These are phyloP conservation scores for Phanerotoma sp. DNA, from an alignment of 2,888 invertebrate genomes.

Conservation along the genomic window DNA sequence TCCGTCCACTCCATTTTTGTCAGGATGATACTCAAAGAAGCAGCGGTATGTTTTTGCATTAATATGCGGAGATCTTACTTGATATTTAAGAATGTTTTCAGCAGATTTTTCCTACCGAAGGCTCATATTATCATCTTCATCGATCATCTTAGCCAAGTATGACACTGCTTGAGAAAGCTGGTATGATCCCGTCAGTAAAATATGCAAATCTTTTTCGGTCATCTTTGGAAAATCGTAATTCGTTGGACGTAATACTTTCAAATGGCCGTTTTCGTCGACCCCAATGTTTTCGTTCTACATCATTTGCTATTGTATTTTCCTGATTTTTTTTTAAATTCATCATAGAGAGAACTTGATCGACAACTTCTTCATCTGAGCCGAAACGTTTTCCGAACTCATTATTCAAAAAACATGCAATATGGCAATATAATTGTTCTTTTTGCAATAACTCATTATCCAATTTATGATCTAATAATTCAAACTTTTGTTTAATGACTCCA, in stretches of 20 bases:
- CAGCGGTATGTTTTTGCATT: slow-evolving; percentile 23
- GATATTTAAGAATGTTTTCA: slow-evolving; percentile 26
- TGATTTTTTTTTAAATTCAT: slow-evolving; percentile 26
- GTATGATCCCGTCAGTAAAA: slow-evolving; percentile 12
- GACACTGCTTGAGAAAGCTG: slow-evolving; percentile 31
- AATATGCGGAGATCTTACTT: slow-evolving; percentile 29
- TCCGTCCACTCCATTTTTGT: slow-evolving; percentile 14
- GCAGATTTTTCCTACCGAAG: slow-evolving; percentile 29
- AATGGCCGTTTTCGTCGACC: slow-evolving; percentile 20
- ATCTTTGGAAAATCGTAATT: slow-evolving; percentile 22
- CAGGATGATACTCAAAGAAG: slow-evolving; percentile 23
- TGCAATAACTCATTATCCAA: slow-evolving; percentile 28
- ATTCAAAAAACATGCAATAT: slow-evolving; percentile 22
- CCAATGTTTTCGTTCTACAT: slow-evolving; percentile 26
- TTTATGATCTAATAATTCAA: slow-evolving; percentile 22
- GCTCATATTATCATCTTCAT: slow-evolving; percentile 26
- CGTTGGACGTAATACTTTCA: slow-evolving; percentile 1
- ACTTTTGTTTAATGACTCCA: slow-evolving; percentile 27
- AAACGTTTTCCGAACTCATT: slow-evolving; percentile 22
- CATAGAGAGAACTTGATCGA: slow-evolving; percentile 20
- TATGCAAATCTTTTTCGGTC: slow-evolving; percentile 7
- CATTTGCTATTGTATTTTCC: slow-evolving; percentile 25
- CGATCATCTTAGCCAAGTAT: slow-evolving; percentile 33
- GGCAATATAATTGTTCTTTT: slow-evolving; percentile 5
- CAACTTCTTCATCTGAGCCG: slow-evolving; percentile 17